Evolutionary conservation across 2,797 vertebrate species (phyloP).

Genomic region (Tiaroga cobitis): DNA sequence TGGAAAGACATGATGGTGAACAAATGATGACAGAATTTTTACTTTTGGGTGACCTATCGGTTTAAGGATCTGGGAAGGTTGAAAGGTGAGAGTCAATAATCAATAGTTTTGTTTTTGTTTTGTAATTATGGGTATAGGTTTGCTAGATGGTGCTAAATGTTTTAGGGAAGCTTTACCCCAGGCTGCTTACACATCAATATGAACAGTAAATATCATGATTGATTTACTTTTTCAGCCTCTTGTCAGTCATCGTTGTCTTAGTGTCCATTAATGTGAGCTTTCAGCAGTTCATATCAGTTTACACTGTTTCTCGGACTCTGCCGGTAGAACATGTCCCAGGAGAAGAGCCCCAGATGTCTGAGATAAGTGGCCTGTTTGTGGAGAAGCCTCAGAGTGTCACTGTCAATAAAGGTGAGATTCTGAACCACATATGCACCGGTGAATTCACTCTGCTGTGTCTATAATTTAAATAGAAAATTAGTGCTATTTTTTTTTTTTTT

Average conservation of each 20-base stretch:
- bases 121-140: neutral
- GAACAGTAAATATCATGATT: neutral
- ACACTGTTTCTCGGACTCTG: conserved; percentile 19
- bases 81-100: conserved; percentile 8
- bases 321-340: conserved; percentile 68
- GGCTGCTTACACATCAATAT: neutral
- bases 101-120: neutral
- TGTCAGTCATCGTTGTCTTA: neutral
- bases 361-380: conserved; percentile 73
- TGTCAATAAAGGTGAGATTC: conserved; percentile 74
- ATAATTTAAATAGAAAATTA: neutral
- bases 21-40: neutral
- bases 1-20: neutral
- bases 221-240: conserved; percentile 17
- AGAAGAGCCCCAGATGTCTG: conserved; percentile 67
- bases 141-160: conserved; percentile 7
- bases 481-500: too few species aligned
- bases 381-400: conserved; percentile 72
- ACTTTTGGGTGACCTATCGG: neutral
- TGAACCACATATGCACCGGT: neutral
- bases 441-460: neutral
- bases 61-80: conserved; percentile 14
- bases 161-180: conserved; percentile 4
- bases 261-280: conserved; percentile 7
- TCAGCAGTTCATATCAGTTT: conserved; percentile 30